Evolutionary conservation across 1,140 invertebrate species (phyloP).

Genomic region (Muscidifurax raptorellus): DNA sequence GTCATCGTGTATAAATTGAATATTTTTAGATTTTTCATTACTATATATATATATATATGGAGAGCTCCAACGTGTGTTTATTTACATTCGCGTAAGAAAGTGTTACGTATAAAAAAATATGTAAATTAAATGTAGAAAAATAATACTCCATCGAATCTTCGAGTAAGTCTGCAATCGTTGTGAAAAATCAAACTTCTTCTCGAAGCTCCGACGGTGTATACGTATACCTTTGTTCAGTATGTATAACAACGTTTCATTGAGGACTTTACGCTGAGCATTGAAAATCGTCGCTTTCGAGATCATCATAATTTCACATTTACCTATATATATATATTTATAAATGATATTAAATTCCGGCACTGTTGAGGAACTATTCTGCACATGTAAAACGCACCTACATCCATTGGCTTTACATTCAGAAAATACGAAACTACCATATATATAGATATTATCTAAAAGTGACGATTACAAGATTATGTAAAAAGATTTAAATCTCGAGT

Average conservation of each 20-base stretch:
- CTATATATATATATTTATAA: background rate
- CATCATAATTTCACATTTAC: background rate
- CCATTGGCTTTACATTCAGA: background rate
- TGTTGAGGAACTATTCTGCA: conserved; percentile 6
- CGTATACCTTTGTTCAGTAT: background rate
- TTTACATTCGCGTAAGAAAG: background rate
- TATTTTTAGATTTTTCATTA: too few relatives aligned
- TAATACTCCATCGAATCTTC: too few relatives aligned
- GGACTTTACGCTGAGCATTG: background rate
- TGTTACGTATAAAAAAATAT: background rate
- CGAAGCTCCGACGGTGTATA: too few relatives aligned
- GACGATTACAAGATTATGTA: background rate
- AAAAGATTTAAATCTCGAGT: background rate
- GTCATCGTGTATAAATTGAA: background rate
- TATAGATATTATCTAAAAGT: background rate
- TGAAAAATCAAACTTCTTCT: background rate
- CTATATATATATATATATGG: too few relatives aligned
- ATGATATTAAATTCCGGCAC: background rate
- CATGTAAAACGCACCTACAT: background rate
- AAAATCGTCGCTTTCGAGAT: conserved; percentile 25
- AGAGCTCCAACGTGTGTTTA: too few relatives aligned
- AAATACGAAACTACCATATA: background rate
- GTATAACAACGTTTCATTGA: background rate
- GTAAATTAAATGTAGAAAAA: conserved; percentile 7
- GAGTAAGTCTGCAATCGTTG: background rate